A percentile compares a stretch with the other conserved stretches of the same genome.
Evolutionary conservation across 1,140 invertebrate species (phyloP).

Genomic region (Leptinotarsa defecta): DNA sequence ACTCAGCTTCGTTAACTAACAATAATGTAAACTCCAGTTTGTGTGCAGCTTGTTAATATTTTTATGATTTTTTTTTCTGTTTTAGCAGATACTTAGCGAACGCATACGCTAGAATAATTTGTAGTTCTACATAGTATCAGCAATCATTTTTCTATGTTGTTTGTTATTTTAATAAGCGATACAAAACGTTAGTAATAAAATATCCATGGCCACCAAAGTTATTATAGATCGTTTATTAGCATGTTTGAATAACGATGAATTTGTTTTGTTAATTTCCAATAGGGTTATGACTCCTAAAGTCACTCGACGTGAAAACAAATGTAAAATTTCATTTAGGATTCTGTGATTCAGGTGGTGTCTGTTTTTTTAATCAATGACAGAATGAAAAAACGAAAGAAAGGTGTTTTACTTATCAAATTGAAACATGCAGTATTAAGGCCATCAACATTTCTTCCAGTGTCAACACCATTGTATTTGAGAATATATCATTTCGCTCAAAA

Average conservation of each 20-base stretch:
- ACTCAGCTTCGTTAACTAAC: slow-evolving; percentile 29
- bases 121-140: slow-evolving; percentile 16
- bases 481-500: too few species aligned
- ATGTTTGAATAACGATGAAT: background rate
- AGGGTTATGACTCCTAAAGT: too few species aligned
- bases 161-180: slow-evolving; percentile 14
- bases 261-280: too few species aligned
- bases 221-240: background rate
- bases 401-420: too few species aligned
- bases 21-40: slow-evolving; percentile 8
- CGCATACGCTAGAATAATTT: slow-evolving; percentile 5
- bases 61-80: slow-evolving; percentile 8
- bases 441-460: too few species aligned
- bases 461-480: too few species aligned
- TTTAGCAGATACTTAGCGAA: slow-evolving; percentile 14
- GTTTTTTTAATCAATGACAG: too few species aligned
- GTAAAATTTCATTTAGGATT: too few species aligned
- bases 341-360: too few species aligned
- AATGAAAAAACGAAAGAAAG: too few species aligned
- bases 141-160: slow-evolving; percentile 24
- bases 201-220: background rate
- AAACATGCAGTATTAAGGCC: too few species aligned
- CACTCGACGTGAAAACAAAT: too few species aligned
- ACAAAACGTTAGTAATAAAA: slow-evolving; percentile 2
- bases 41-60: slow-evolving; percentile 13